phyloP scores from a whole-genome alignment of 2,113 vertebrate species.

The Anoura caudifer region DNA sequence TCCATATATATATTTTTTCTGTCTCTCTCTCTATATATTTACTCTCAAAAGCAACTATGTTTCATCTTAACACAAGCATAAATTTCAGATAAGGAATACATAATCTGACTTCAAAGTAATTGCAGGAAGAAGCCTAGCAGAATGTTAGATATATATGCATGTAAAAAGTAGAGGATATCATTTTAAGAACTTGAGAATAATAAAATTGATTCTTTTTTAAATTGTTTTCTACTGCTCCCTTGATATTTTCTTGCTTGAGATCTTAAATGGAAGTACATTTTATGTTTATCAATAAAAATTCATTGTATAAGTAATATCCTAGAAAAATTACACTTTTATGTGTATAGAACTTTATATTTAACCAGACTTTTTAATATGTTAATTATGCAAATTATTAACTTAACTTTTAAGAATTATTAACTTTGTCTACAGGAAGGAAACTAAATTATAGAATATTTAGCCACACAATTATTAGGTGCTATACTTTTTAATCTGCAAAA shows the following conservation, averaged over 20 bases:
- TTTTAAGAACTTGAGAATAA: constrained; percentile 45
- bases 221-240: constrained; percentile 12
- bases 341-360: background rate
- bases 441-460: background rate
- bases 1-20: background rate
- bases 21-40: too few species aligned
- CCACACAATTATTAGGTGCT: background rate
- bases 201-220: constrained; percentile 28
- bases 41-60: background rate
- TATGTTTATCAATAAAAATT: constrained; percentile 4
- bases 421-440: background rate
- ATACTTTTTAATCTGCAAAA: background rate
- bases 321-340: background rate
- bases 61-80: constrained; percentile 11
- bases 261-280: background rate
- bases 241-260: constrained; percentile 9
- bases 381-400: background rate
- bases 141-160: constrained; percentile 14
- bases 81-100: constrained; percentile 35
- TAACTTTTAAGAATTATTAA: background rate
- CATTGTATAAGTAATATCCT: background rate
- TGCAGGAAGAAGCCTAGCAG: background rate
- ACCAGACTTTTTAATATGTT: background rate
- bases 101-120: constrained; percentile 57
- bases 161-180: constrained; percentile 13